A percentile compares a stretch with the other conserved stretches of the same genome.
Conservation (phyloP, 2,888 invertebrate genomes). For the Oxytorus armatus region DNA sequence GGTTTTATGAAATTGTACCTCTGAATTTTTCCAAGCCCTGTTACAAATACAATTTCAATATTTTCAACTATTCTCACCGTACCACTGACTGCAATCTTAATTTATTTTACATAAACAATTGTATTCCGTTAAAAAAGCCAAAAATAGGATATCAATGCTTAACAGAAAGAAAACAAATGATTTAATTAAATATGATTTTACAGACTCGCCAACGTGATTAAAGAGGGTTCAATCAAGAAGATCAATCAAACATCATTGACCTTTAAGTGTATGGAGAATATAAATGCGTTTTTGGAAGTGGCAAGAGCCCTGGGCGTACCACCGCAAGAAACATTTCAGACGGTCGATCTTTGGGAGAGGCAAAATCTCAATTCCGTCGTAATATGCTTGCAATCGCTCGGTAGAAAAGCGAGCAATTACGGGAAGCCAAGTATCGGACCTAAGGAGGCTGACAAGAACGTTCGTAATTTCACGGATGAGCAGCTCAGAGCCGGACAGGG, state of each 20-base stretch:
- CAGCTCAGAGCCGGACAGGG: constrained; percentile 96
- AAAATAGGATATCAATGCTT: no score
- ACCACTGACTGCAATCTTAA: no score
- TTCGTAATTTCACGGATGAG: constrained; percentile 96
- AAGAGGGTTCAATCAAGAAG: constrained; percentile 95
- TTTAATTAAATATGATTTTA: constrained; percentile 30
- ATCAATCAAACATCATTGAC: constrained; percentile 95
- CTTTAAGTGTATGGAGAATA: constrained; percentile 99
- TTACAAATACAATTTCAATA: no score
- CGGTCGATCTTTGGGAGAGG: constrained; percentile 98
- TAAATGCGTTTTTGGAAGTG: constrained; percentile 95
- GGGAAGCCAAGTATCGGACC: constrained; percentile 97
- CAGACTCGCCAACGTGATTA: constrained; percentile 94
- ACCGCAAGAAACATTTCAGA: constrained; percentile 97
- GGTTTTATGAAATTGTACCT: no score
- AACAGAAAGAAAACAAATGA: constrained; percentile 19
- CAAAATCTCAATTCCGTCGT: constrained; percentile 98
- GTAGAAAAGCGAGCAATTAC: constrained; percentile 94
- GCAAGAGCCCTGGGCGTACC: constrained; percentile 95
- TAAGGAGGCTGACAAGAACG: constrained; percentile 98
- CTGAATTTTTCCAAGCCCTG: no score
- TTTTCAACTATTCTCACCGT: no score
- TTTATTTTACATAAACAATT: no score
- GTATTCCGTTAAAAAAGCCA: no score
- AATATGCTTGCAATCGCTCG: constrained; percentile 96